Conservation (phyloP, 2,113 vertebrate species). For the Tragelaphus scriptus region DNA sequence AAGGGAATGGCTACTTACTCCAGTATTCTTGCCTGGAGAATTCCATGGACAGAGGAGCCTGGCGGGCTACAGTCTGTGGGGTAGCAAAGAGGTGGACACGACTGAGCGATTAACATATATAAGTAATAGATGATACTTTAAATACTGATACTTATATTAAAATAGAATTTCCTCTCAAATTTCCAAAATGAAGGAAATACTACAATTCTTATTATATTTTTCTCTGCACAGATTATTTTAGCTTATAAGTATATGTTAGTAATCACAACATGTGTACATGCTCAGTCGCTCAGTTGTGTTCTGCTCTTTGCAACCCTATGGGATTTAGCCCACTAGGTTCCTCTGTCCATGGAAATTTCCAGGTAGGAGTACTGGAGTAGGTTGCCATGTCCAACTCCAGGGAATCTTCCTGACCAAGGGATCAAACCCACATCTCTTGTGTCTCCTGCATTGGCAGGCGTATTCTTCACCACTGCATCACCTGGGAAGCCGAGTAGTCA, state of each 20-base stretch:
- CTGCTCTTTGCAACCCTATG: neutral
- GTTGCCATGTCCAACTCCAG: neutral
- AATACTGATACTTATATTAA: neutral
- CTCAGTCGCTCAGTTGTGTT: neutral
- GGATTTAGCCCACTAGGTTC: neutral
- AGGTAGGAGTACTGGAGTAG: neutral
- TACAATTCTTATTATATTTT: neutral
- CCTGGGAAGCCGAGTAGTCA: neutral
- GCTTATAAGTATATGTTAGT: neutral
- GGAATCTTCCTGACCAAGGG: neutral
- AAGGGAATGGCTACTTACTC: neutral
- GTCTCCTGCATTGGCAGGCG: neutral
- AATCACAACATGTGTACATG: neutral
- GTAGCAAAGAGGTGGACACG: neutral
- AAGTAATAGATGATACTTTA: neutral
- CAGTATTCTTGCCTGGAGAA: neutral
- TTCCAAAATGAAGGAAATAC: neutral
- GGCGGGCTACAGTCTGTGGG: neutral
- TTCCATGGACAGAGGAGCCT: neutral
- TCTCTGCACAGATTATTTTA: neutral
- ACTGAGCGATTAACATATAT: neutral
- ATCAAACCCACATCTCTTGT: neutral
- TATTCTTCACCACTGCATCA: neutral
- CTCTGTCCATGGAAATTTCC: neutral
- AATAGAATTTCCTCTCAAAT: neutral